phyloP scores from a whole-genome alignment of 2,113 vertebrate species.

The Sarotherodon lohbergeri region DNA sequence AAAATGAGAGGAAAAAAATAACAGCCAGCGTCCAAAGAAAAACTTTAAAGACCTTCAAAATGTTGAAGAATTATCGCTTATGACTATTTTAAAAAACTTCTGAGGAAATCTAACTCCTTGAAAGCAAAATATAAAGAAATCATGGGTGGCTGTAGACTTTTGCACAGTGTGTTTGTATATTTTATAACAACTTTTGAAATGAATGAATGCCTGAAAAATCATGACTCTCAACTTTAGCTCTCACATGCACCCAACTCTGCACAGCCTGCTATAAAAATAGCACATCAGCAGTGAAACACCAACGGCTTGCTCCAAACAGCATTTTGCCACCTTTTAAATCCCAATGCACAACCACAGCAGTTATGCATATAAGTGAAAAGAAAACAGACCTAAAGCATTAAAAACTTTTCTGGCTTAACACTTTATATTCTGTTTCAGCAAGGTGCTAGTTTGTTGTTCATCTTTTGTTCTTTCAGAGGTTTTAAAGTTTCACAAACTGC shows the following conservation, averaged over 20 bases:
- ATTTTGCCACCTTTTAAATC: background rate
- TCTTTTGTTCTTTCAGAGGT: background rate
- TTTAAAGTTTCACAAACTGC: background rate
- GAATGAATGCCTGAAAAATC: background rate
- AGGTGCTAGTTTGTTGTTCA: background rate
- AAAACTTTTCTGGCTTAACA: background rate
- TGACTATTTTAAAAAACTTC: background rate
- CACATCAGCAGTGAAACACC: background rate
- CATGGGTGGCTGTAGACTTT: background rate
- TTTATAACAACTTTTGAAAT: background rate
- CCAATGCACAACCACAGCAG: background rate
- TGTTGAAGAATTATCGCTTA: background rate
- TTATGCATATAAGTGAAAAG: background rate
- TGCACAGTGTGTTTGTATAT: background rate
- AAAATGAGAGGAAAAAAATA: background rate
- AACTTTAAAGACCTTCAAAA: background rate
- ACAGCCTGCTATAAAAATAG: background rate
- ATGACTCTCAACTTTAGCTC: background rate
- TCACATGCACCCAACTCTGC: background rate
- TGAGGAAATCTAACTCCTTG: background rate
- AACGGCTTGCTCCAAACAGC: background rate
- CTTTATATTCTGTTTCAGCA: background rate
- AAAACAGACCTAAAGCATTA: background rate
- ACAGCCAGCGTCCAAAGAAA: accelerated
- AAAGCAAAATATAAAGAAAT: background rate